Base-by-base conservation (phyloP, 1,140 invertebrate species). In the Zaprionus capensis region DNA sequence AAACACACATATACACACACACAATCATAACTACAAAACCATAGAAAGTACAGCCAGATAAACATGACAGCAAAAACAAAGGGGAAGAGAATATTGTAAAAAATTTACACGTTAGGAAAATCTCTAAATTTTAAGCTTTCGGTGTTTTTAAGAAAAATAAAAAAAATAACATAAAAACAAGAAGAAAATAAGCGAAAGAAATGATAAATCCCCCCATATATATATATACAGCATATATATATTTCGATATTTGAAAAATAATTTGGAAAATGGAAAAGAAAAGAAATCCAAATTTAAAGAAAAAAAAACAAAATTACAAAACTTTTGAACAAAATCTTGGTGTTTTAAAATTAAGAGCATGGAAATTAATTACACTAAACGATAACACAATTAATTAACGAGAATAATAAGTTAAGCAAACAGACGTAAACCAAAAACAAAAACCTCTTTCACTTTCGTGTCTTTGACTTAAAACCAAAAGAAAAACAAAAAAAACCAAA, bases 391-490 rank as follows among this genome's bases (percentile, higher is more conserved):
- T 80, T 62, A 83, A 64, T 56, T 62, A 76, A 92, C 71, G 61
- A 82, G 80, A 80, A 83, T 81, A 78, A 87, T 81, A 83, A 79
- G 71, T 88, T 88, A 88, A 88, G 84, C 56, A 62, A 87, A 75
- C 84, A 83, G 80, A 87, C 77, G 80, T 83, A 87, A 83, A 83
- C 81, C 78, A 81, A 87, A 88, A 88, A 81, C 84, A 75, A 84
- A 85, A 92, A 92, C 88, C 91, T 92, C 91, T 92, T 92, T 92
- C 91, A 92, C 91, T 92, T 92, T 92, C 91, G 91, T 92, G 91
- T 92, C 91, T 92, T 92, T 92, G 88, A 92, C 86, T 91, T 80
- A 92, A 84, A 65, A 20, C 68, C 79, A 80, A 82, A 75, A 68
- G 51, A 75, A 82, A 76, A 82, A 55, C 61, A 74, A 59, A 74